phyloP scores from a whole-genome alignment of 2,888 invertebrate species.

The Hirudinaria manillensis region DNA sequence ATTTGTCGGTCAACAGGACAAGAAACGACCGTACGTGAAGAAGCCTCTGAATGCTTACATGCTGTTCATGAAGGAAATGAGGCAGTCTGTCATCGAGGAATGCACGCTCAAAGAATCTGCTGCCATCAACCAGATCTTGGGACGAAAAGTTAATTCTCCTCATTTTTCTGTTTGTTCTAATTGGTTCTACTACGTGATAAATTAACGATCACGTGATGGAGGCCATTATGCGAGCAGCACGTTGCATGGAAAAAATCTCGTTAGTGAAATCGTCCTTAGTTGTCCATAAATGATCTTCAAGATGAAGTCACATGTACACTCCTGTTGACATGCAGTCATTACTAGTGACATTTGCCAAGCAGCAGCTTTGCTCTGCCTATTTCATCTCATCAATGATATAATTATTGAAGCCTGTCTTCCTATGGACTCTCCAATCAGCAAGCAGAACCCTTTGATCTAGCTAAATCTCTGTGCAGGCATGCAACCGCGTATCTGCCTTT shows the following conservation, averaged over 20 bases:
- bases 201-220: background rate
- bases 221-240: background rate
- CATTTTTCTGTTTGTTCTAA: constrained; percentile 11
- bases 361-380: constrained; percentile 21
- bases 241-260: constrained; percentile 1
- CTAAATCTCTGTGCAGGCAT: constrained; percentile 29
- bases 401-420: constrained; percentile 31
- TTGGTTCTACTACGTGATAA: background rate
- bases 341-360: background rate
- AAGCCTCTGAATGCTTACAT: constrained; percentile 99
- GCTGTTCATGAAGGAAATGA: constrained; percentile 99
- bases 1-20: constrained; percentile 29
- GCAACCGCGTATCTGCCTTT: constrained; percentile 17
- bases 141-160: constrained; percentile 72
- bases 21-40: constrained; percentile 72
- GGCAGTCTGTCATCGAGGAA: constrained; percentile 95
- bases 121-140: constrained; percentile 97
- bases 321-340: too few relatives aligned
- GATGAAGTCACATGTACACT: too few relatives aligned
- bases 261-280: background rate
- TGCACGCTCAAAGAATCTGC: constrained; percentile 97
- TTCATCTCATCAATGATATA: constrained; percentile 29
- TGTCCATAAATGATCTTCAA: too few relatives aligned
- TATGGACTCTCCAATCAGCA: constrained; percentile 28
- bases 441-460: constrained; percentile 28